Percentiles rank a stretch among this genome's conserved stretches.
Conservation (phyloP, 1,140 invertebrate genomes). For the Lucilia sericata region DNA sequence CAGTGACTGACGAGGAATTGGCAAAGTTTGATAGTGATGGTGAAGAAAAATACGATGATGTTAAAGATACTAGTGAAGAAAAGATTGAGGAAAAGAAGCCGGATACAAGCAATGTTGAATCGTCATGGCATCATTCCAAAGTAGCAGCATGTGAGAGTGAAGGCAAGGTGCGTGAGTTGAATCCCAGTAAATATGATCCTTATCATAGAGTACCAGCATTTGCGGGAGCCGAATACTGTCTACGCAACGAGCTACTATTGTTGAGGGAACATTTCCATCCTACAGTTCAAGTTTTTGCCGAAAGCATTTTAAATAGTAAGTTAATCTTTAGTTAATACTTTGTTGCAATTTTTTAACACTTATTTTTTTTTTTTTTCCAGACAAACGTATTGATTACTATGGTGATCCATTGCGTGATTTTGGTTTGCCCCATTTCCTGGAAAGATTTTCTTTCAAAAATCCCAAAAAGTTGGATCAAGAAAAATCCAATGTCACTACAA, state of each 20-base stretch:
- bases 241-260: slow-evolving; percentile 79
- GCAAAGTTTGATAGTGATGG: slow-evolving; percentile 69
- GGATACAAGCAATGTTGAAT: neutral
- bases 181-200: slow-evolving; percentile 75
- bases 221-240: slow-evolving; percentile 78
- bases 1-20: slow-evolving; percentile 50
- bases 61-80: slow-evolving; percentile 63
- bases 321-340: slow-evolving; percentile 28
- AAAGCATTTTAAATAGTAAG: slow-evolving; percentile 81
- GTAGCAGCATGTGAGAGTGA: slow-evolving; percentile 43
- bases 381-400: slow-evolving; percentile 81
- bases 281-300: slow-evolving; percentile 88
- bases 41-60: slow-evolving; percentile 71
- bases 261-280: slow-evolving; percentile 90
- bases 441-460: slow-evolving; percentile 96
- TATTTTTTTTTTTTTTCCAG: slow-evolving; percentile 66
- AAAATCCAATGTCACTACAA: slow-evolving; percentile 59
- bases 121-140: slow-evolving; percentile 60
- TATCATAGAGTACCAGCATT: slow-evolving; percentile 85
- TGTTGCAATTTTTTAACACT: neutral
- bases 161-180: slow-evolving; percentile 57
- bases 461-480: slow-evolving; percentile 80
- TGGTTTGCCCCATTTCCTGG: slow-evolving; percentile 88
- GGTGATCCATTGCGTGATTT: slow-evolving; percentile 96
- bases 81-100: slow-evolving; percentile 50